phyloP scores from a whole-genome alignment of 2,888 invertebrate species.

The Notodonta ziczac region DNA sequence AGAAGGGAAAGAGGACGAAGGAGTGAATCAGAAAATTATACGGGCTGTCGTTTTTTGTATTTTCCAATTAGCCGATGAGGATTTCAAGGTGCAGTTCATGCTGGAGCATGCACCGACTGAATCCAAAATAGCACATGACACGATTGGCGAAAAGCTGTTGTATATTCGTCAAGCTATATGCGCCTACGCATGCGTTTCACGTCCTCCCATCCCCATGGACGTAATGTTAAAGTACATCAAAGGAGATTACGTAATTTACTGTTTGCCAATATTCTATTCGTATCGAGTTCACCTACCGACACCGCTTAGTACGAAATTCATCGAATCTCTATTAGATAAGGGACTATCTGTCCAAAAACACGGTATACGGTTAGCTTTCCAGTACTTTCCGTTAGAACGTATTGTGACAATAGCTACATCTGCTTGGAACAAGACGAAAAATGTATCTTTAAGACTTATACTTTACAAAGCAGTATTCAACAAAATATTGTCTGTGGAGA shows the following conservation, averaged over 20 bases:
- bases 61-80: conserved; percentile 47
- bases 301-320: conserved; percentile 40
- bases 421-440: conserved; percentile 52
- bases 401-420: conserved; percentile 35
- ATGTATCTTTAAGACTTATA: conserved; percentile 48
- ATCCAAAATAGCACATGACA: conserved; percentile 49
- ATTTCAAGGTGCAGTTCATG: conserved; percentile 45
- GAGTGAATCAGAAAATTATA: conserved; percentile 12
- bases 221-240: conserved; percentile 42
- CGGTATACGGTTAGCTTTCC: conserved; percentile 52
- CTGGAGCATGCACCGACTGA: conserved; percentile 48
- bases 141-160: conserved; percentile 37
- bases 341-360: conserved; percentile 57
- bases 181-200: conserved; percentile 43
- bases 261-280: conserved; percentile 48
- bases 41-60: conserved; percentile 47
- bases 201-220: conserved; percentile 47
- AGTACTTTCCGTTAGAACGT: conserved; percentile 40
- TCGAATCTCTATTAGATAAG: conserved; percentile 43
- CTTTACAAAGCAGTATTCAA: conserved; percentile 44
- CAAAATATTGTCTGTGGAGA: conserved; percentile 26
- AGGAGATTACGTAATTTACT: conserved; percentile 52
- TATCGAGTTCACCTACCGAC: conserved; percentile 45
- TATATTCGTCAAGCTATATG: conserved; percentile 52
- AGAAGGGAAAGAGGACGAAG: conserved; percentile 3